A percentile compares a stretch with the other conserved stretches of the same genome.
phyloP scores from a whole-genome alignment of 2,113 vertebrate genomes.

The Pavo muticus region DNA sequence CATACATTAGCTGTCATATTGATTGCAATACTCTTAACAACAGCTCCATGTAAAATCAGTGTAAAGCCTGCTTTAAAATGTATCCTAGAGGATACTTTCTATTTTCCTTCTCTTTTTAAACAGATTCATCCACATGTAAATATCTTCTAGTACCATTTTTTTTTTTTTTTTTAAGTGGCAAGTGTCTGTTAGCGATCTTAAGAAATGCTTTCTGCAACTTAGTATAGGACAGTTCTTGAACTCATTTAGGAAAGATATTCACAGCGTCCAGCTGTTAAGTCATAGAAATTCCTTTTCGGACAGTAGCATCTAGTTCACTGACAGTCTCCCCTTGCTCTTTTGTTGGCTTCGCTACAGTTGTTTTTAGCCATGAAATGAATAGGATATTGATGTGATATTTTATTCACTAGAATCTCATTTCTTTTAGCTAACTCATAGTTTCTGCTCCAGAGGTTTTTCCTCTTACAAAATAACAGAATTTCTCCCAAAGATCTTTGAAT shows the following conservation, averaged over 20 bases:
- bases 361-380: conserved; percentile 76
- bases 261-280: conserved; percentile 71
- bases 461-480: not conserved
- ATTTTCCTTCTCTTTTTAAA: not conserved
- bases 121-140: not conserved
- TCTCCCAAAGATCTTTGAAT: not conserved
- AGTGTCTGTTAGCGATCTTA: not conserved
- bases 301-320: conserved; percentile 77
- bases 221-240: not conserved
- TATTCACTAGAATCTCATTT: conserved; percentile 62
- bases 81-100: not conserved
- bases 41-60: not conserved
- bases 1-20: not conserved
- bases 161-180: not conserved
- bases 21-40: not conserved
- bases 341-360: conserved; percentile 62
- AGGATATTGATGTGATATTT: conserved; percentile 73
- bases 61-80: not conserved
- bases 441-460: not conserved
- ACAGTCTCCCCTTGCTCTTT: conserved; percentile 57
- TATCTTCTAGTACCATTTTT: not conserved
- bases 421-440: conserved; percentile 51
- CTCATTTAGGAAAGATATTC: conserved; percentile 61
- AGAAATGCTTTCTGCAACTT: not conserved
- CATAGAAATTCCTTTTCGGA: conserved; percentile 65